Evolutionary conservation across 1,140 invertebrate genomes (phyloP), one percentile per base, ranked within the genome.

Genomic region (Brachionus koreanus): DNA sequence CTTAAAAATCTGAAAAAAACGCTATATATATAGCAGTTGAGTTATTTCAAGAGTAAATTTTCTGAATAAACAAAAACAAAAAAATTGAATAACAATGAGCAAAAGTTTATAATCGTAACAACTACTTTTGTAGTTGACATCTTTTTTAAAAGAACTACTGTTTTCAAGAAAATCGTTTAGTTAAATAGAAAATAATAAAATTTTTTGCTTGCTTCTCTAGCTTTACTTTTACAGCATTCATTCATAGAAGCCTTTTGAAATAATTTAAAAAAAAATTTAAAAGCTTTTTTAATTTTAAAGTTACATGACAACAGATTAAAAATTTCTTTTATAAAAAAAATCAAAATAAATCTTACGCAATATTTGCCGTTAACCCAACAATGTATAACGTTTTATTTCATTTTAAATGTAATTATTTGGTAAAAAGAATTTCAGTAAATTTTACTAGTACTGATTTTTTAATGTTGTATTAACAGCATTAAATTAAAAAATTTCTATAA

Each of bases 281-380:
- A 23, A 57, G 49, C 49, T 65, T 65, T 33, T 63, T 65, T 37
- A 65, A 19, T 57, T 57, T 65, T 33, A 9, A 35, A 65, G 12
- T 12, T 33, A 65, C 63, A 65, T 65, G 63, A 7, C 63, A 65
- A 65, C 5, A 29, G 7, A 65, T 65, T 65, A 29, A 13, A 10
- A 35, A 33, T 23, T 65, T 33, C 13, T 39, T 35, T 10, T 39
- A 39, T 10, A 37, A n/a, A 37, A 39, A 12, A 16, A 7, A 37
- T 69, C 2, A 39, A 19, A 69, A 69, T 9, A 69, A 69, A 37
- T 69, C 65, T 69, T 69, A 69, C 37, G 65, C 37, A 69, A 69
- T 69, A 16, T 69, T 65, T 65, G 33, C 19, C 25, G 19, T 69
- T 69, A 39, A 19, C 65, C 9, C 10, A 12, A 39, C 35, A 39